Base-by-base conservation (phyloP, 2,888 invertebrate genomes). In the Glyphotaelius pellucidus region DNA sequence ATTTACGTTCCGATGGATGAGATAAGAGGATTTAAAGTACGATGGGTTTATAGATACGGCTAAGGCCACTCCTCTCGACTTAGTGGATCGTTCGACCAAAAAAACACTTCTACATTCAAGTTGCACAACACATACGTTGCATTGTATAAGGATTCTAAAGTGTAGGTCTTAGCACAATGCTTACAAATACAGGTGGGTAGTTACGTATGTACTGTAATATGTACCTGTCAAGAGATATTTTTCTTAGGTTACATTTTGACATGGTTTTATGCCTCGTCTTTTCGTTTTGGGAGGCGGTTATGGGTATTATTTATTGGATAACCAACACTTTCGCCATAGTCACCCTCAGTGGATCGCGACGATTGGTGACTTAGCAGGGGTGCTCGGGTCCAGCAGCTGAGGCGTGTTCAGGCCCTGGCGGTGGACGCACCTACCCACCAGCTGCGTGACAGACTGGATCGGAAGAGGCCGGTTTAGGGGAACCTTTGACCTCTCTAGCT, bases 1-100 rank as follows among this genome's bases (percentile, higher is more conserved):
- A 86, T 86, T 86, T 86, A 86, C 86, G 86, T 86, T 32, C 86
- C 38, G 86, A 86, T 86, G 86, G 86, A 42, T 38, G n/a, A 30
- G 86, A 86, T 86, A 86, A 86, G 86, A 86, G 86, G 42, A 83
- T 30, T 42, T 42, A 86, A 35, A 86, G 86, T 42, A 42, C 35
- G 86, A 86, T 86, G 86, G 86, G 42, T 42, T 42, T 25, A 42
- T 32, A 38, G 83, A 83, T 81, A 81, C 31, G 31, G 81, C 31
- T 25, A 25, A 67, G 67, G n/a, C 67, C 67, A 67, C 81, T 31
- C 81, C 81, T 32, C 32, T 32, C 81, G 67, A n/a, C 67, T 67
- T 67, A 67, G 67, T 67, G 67, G 67, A 67, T 67, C 25, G 67
- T 67, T 67, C 67, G 25, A 67, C 67, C 67, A 67, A 67, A 67